phyloP scores from a whole-genome alignment of 2,888 invertebrate species.

The Baccha elongata region DNA sequence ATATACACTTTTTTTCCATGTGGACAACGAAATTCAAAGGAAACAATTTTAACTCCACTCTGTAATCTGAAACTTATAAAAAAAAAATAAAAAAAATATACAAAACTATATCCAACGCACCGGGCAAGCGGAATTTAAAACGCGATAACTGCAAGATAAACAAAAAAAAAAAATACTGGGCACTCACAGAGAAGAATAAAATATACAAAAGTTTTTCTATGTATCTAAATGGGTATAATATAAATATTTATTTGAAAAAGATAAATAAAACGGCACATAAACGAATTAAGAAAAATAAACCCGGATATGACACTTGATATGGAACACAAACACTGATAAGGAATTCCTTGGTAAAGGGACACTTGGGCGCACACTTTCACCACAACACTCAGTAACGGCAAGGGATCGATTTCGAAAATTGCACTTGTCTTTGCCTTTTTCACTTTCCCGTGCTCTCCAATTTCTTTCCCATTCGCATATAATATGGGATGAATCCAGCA shows the following conservation, averaged over 20 bases:
- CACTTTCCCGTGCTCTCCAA: constrained; percentile 24
- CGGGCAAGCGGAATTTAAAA: constrained; percentile 30
- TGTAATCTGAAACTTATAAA: constrained; percentile 30
- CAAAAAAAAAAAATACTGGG: constrained; percentile 18
- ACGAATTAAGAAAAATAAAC: constrained; percentile 29
- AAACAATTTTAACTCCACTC: constrained; percentile 28
- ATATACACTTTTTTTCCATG: constrained; percentile 1
- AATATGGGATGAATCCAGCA: neutral
- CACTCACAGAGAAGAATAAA: constrained; percentile 17
- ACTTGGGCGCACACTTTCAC: constrained; percentile 41
- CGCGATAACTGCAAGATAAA: constrained; percentile 40
- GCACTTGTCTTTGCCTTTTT: constrained; percentile 19
- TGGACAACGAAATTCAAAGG: constrained; percentile 15
- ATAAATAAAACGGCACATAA: constrained; percentile 6
- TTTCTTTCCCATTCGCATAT: constrained; percentile 13
- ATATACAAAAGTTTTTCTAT: constrained; percentile 4
- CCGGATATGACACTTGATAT: constrained; percentile 38
- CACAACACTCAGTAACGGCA: constrained; percentile 3
- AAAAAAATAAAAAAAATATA: constrained; percentile 1
- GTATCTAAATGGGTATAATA: too few relatives aligned
- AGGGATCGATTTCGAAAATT: constrained; percentile 30
- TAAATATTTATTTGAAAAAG: constrained; percentile 4
- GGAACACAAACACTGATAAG: constrained; percentile 31
- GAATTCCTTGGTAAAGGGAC: constrained; percentile 43
- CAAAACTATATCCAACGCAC: neutral